Evolutionary conservation across 2,888 invertebrate species (phyloP), one percentile per base, ranked within the genome.

Genomic region (Campoplex capitator): DNA sequence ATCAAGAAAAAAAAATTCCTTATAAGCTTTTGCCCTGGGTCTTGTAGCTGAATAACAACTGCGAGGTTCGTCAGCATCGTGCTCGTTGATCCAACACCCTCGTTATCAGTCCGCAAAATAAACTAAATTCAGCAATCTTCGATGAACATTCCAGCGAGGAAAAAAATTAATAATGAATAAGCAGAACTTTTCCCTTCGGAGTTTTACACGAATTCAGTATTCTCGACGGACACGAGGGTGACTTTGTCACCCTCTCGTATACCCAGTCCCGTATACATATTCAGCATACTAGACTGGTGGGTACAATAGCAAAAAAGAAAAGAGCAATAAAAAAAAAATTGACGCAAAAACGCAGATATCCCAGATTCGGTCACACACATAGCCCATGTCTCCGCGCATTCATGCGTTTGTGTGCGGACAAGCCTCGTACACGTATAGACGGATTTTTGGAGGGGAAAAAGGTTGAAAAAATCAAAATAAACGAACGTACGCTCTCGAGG

Each of bases 381-480:
- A 23, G 23, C 23, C 0, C 2, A 13, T 23, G 4, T 48, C 13
- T 65, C n/a, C 16, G 45, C 23, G 67, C 42, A 28, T 56, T 1
- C 4, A 7, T 70, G 62, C 45, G 48, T 62, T 67, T 51, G 48
- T 42, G n/a, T 67, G n/a, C 42, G 70, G 62, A 79, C 23, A 51
- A 32, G 54, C 42, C 56, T 74, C 42, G 58, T 38, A 23, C 73
- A 56, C 32, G 13, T 62, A n/a, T 16, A 65, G 32, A 8, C 18
- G n/a, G 8, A 67, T 65, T 54, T 32, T n/a, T 45, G 62, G 23
- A 68, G 58, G 65, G 23, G 28, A 75, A 81, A 82, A 83, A 80
- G 81, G 45, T 71, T 74, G 78, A 71, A 70, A 83, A 86, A 86
- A 86, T 79, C 73, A 76, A 88, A 82, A 84, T 71, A 84, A 81